These are phyloP conservation scores for Lanius collurio DNA, from an alignment of 2,113 vertebrate species.

Conservation along the genomic window DNA sequence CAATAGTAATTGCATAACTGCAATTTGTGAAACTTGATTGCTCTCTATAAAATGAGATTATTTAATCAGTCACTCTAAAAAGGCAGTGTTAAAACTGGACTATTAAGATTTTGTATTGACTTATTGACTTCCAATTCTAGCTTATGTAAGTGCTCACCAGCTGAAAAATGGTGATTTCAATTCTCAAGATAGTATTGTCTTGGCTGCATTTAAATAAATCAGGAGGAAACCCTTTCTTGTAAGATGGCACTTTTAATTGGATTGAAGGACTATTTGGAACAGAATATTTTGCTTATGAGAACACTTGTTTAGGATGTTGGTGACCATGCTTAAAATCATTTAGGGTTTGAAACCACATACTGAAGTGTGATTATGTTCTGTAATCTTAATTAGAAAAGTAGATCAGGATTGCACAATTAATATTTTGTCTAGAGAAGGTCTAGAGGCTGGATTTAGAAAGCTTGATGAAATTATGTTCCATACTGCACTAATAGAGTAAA, in stretches of 20 bases:
- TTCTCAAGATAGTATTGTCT: background rate
- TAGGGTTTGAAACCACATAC: background rate
- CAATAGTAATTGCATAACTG: background rate
- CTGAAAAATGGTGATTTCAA: background rate
- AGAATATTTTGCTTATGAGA: background rate
- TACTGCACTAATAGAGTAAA: background rate
- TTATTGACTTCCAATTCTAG: background rate
- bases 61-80: background rate
- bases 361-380: background rate
- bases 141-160: background rate
- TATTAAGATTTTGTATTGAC: background rate
- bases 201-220: background rate
- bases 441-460: background rate
- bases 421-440: background rate
- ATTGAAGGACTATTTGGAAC: background rate
- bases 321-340: background rate
- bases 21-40: background rate
- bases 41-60: background rate
- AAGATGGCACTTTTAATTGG: background rate
- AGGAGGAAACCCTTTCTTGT: background rate
- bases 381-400: background rate
- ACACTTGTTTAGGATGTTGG: background rate
- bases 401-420: background rate
- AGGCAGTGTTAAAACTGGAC: background rate
- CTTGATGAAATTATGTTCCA: background rate